Evolutionary conservation across 2,797 vertebrate species (phyloP).

Genomic region (Parotocinclus haroldoi): DNA sequence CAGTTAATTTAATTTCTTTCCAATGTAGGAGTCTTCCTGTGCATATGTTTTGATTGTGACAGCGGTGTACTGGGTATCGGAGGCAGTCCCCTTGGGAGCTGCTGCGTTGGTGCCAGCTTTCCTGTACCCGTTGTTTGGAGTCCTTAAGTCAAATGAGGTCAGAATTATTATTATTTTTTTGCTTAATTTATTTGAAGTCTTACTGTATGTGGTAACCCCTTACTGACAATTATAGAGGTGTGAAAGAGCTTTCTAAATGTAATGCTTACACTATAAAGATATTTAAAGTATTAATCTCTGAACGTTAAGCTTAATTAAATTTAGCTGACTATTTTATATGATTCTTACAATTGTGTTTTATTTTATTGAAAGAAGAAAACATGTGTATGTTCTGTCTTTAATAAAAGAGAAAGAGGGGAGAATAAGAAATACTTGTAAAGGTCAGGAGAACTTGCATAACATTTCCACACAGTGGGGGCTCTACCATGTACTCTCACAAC

Average conservation of each 20-base stretch:
- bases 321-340: too few relatives aligned
- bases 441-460: conserved; percentile 9
- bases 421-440: background rate
- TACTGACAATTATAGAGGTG: too few relatives aligned
- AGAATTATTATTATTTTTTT: conserved; percentile 57
- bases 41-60: conserved; percentile 94
- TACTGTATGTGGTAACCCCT: too few relatives aligned
- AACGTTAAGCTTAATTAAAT: too few relatives aligned
- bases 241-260: too few relatives aligned
- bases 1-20: background rate
- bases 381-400: too few relatives aligned
- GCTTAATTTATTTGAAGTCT: background rate
- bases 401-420: background rate
- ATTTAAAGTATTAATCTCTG: too few relatives aligned
- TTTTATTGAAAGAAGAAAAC: too few relatives aligned
- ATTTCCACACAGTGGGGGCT: conserved; percentile 3
- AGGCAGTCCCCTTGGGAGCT: conserved; percentile 92
- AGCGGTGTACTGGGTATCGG: conserved; percentile 92
- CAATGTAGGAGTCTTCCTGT: conserved; percentile 85
- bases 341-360: too few relatives aligned
- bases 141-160: conserved; percentile 96
- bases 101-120: conserved; percentile 95
- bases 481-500: conserved; percentile 10
- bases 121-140: conserved; percentile 93
- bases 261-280: too few relatives aligned